Base-by-base conservation (phyloP, 2,888 invertebrate genomes). In the Bembecia ichneumoniformis region DNA sequence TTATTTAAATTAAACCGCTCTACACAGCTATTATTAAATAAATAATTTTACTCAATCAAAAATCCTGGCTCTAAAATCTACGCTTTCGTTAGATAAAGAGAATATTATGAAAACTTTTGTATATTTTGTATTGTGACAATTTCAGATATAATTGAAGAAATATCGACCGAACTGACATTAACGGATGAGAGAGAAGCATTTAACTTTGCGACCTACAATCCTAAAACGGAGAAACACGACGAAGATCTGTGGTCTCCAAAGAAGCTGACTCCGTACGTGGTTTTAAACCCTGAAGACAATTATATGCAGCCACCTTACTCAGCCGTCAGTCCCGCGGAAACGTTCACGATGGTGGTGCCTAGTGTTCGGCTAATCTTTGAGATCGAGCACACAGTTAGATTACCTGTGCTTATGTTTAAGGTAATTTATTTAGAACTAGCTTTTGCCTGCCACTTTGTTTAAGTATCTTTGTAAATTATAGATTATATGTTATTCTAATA, bases 171-270 rank as follows among this genome's bases (percentile, higher is more conserved):
- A 59, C 59, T 88, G 28, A 66, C 69, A 0, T 62, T 81, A 3
- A 77, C 83, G 0, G 87, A 87, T 3, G 86, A 87, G n/a, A 88
- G 82, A 47, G 89, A 90, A 55, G 71, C 71, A 0, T 82, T 87
- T 43, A 86, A 77, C 52, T 88, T 88, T 52, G 70, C 87, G 0
- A 76, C 76, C 14, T 83, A 76, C 55, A 76, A 81, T 46, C 77
- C 79, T 0, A 78, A 74, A 35, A 56, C 62, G 2, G 81, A 77
- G 59, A 84, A 72, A 50, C 65, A 70, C 1, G 87, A 89, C 2
- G 91, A 90, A 50, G 92, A 93, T 63, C 77, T 94, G 2, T 94
- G 94, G 94, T 90, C 91, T 48, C 91, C 93, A 0, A 92, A 90
- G 66, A 91, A 91, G 69, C 77, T 93, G 47, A 84, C 82, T 10